Percentiles rank a stretch among this genome's conserved stretches.
phyloP scores from a whole-genome alignment of 2,113 vertebrate species.

The Nansenia antarctica region DNA sequence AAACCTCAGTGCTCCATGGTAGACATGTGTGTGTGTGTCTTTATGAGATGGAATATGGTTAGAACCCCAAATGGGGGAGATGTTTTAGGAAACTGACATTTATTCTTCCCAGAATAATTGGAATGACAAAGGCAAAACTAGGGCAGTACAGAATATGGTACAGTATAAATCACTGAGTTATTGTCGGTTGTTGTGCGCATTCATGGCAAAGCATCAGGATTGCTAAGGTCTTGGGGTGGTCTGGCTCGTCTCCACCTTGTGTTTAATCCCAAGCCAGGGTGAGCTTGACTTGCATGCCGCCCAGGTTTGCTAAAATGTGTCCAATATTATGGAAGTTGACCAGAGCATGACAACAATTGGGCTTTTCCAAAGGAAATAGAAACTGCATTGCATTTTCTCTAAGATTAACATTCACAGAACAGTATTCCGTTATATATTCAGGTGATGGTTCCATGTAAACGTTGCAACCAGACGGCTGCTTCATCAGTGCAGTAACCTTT shows the following conservation, averaged over 20 bases:
- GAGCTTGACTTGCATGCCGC: conserved; percentile 18
- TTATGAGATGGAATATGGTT: conserved; percentile 43
- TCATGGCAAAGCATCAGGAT: no score
- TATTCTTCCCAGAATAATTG: conserved; percentile 65
- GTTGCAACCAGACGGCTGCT: no score
- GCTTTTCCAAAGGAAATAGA: conserved; percentile 31
- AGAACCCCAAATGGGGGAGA: conserved; percentile 37
- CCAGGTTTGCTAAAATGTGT: conserved; percentile 5
- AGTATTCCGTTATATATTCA: no score
- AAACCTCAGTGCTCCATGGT: no score
- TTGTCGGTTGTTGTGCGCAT: no score
- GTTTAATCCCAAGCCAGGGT: conserved; percentile 41
- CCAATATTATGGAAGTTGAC: conserved; percentile 23
- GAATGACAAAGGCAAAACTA: conserved; percentile 49
- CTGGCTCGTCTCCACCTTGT: conserved; percentile 38
- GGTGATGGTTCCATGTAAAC: no score
- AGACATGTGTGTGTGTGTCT: no score
- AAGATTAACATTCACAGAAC: background rate
- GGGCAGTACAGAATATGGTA: conserved; percentile 59
- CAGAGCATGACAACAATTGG: conserved; percentile 31
- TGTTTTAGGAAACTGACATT: conserved; percentile 55
- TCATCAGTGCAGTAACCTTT: no score
- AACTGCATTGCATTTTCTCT: conserved; percentile 22
- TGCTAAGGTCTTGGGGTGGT: conserved; percentile 55
- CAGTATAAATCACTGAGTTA: conserved; percentile 50